Base-by-base conservation (phyloP, 2,888 invertebrate species). In the Troides aeacus region DNA sequence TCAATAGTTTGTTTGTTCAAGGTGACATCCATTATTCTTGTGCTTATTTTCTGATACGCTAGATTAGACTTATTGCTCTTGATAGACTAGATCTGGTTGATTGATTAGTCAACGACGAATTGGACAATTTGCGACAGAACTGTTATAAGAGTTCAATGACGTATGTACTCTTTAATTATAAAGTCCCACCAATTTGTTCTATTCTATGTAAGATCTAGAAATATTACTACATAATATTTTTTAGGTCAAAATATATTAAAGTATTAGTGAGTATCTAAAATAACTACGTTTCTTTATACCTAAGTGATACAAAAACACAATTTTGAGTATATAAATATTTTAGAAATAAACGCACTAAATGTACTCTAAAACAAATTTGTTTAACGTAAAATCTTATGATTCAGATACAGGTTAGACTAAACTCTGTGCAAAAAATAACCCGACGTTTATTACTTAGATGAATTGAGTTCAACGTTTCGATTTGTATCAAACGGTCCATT, bases 1-100 rank as follows among this genome's bases (percentile, higher is more conserved):
- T 23, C 58, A 69, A 62, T 42, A 50, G 58, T 62, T 62, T 30
- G 65, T 62, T 56, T 36, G 42, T 62, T 62, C 69, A 65, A 69
- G 65, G 68, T 69, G 59, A 64, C 39, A 69, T 69, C 57, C 24
- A 69, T 69, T 67, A 24, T 15, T 42, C 56, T 42, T 57, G 62
- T 46, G n/a, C 46, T 65, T 57, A 65, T 30, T 50, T 42, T 21
- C 24, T 66, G 66, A 66, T 69, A 62, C 21, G 24, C 57, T 65
- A 65, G 57, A 65, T 46, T 69, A 57, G 21, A n/a, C n/a, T 36
- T n/a, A 62, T 69, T 61, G 64, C 56, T 61, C 18, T 24, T 64
- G 42, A 61, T 64, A 56, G 59, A 64, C 39, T 64, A 69, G 69
- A 64, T 39, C 53, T 36, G 56, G 39, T 63, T 23, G 36, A 61